These are phyloP conservation scores for Vesta saturnalis DNA, from an alignment of 2,888 invertebrate species.

Conservation along the genomic window DNA sequence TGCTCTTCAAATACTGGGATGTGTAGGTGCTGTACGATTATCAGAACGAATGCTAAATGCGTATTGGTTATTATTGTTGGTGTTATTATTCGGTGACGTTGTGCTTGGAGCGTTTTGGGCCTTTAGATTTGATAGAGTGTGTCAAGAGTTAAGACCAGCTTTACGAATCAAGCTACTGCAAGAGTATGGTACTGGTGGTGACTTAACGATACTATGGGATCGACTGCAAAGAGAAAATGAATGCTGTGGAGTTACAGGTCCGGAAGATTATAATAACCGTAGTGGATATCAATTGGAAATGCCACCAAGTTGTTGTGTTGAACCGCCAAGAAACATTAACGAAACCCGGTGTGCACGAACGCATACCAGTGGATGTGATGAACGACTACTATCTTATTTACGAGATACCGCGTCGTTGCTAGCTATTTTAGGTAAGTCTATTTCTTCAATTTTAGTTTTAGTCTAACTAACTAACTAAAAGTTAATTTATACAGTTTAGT, in stretches of 20 bases:
- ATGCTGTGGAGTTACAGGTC: slow-evolving; percentile 77
- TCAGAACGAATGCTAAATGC: slow-evolving; percentile 84
- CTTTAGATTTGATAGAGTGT: slow-evolving; percentile 78
- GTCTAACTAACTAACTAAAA: too few species aligned
- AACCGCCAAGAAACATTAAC: slow-evolving; percentile 47
- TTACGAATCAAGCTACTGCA: slow-evolving; percentile 67
- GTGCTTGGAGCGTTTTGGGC: slow-evolving; percentile 88
- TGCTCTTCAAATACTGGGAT: slow-evolving; percentile 78
- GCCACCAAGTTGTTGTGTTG: slow-evolving; percentile 56
- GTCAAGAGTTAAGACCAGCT: slow-evolving; percentile 76
- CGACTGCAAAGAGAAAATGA: slow-evolving; percentile 77
- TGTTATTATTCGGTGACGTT: slow-evolving; percentile 83
- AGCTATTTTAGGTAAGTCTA: slow-evolving; percentile 63
- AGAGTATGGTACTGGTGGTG: slow-evolving; percentile 77
- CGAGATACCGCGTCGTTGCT: slow-evolving; percentile 82
- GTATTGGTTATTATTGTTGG: slow-evolving; percentile 83
- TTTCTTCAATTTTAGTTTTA: too few species aligned
- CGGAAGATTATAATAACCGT: slow-evolving; percentile 63
- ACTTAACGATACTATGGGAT: slow-evolving; percentile 82
- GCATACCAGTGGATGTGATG: slow-evolving; percentile 71
- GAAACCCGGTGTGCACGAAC: slow-evolving; percentile 44
- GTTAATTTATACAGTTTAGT: neutral
- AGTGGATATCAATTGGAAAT: slow-evolving; percentile 51
- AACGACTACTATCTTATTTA: slow-evolving; percentile 77
- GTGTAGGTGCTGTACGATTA: slow-evolving; percentile 81